A percentile compares a stretch with the other conserved stretches of the same genome.
These are phyloP conservation scores for Typhlichthys eigenmanni DNA, from an alignment of 2,797 vertebrate species.

Conservation along the genomic window DNA sequence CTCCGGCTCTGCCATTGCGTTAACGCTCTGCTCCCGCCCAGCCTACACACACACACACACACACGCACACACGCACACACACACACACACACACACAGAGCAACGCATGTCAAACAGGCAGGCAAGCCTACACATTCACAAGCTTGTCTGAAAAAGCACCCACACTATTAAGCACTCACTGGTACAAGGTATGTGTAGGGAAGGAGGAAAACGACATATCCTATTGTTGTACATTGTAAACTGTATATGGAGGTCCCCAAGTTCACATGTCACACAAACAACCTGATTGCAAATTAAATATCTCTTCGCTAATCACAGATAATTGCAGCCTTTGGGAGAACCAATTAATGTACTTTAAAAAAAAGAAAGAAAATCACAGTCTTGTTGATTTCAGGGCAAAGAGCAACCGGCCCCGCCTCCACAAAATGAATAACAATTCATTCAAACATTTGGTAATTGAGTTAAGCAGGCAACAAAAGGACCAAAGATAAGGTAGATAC, in stretches of 20 bases:
- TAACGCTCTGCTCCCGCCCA: slow-evolving; percentile 46
- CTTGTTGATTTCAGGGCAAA: slow-evolving; percentile 52
- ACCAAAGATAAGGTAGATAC: slow-evolving; percentile 2
- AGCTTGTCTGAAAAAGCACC: too few species aligned
- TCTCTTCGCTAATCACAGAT: slow-evolving; percentile 61
- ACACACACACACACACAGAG: not conserved
- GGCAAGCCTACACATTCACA: not conserved
- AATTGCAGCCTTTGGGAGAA: slow-evolving; percentile 64
- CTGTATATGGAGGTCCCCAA: slow-evolving; percentile 21
- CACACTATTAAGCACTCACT: too few species aligned
- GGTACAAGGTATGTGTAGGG: not conserved
- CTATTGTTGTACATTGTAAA: slow-evolving; percentile 13
- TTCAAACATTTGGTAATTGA: slow-evolving; percentile 25
- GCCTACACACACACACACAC: slow-evolving; percentile 30
- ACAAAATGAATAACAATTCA: slow-evolving; percentile 48
- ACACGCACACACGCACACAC: not conserved
- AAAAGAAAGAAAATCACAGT: slow-evolving; percentile 22
- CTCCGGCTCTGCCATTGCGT: slow-evolving; percentile 89
- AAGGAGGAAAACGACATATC: not conserved
- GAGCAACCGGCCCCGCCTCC: slow-evolving; percentile 42
- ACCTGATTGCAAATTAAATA: slow-evolving; percentile 53
- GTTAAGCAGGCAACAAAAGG: slow-evolving; percentile 1
- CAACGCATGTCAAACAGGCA: slow-evolving; percentile 23
- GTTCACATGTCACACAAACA: slow-evolving; percentile 40
- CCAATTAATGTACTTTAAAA: slow-evolving; percentile 44